Percentiles rank a stretch among this genome's conserved stretches.
Evolutionary conservation across 2,797 vertebrate genomes (phyloP).

Genomic region (Pogoniulus pusillus): DNA sequence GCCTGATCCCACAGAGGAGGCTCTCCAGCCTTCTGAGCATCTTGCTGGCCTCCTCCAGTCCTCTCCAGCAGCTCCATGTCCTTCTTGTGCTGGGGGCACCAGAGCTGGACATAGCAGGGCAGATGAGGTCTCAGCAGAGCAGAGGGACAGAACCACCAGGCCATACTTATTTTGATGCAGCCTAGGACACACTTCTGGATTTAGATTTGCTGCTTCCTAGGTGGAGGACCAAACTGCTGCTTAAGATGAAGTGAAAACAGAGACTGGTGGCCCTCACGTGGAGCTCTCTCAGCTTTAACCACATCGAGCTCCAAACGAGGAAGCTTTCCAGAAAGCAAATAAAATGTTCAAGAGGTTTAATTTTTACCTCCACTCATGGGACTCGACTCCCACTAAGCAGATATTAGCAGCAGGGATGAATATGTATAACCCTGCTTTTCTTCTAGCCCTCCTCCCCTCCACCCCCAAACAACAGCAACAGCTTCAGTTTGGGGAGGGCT

Average conservation of each 20-base stretch:
- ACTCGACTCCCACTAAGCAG: neutral
- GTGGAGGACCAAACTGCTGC: neutral
- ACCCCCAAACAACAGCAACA: neutral
- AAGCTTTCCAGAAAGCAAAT: neutral
- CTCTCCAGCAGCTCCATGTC: no score
- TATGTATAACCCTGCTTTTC: neutral
- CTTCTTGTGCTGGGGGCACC: no score
- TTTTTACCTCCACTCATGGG: neutral
- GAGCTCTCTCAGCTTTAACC: neutral
- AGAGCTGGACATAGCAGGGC: no score
- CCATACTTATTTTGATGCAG: no score
- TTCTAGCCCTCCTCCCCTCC: neutral
- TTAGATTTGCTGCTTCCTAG: neutral
- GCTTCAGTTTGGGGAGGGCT: neutral
- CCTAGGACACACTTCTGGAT: neutral
- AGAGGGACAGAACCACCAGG: no score
- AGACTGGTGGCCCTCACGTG: neutral
- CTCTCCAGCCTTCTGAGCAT: no score
- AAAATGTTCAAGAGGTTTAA: neutral
- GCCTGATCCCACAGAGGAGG: no score
- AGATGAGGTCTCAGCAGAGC: no score
- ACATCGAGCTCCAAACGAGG: neutral
- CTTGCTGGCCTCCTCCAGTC: no score
- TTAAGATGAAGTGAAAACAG: conserved; percentile 1
- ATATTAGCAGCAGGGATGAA: neutral